A percentile compares a stretch with the other conserved stretches of the same genome.
phyloP scores from a whole-genome alignment of 1,140 invertebrate genomes.

The Drosophila pruinosa region DNA sequence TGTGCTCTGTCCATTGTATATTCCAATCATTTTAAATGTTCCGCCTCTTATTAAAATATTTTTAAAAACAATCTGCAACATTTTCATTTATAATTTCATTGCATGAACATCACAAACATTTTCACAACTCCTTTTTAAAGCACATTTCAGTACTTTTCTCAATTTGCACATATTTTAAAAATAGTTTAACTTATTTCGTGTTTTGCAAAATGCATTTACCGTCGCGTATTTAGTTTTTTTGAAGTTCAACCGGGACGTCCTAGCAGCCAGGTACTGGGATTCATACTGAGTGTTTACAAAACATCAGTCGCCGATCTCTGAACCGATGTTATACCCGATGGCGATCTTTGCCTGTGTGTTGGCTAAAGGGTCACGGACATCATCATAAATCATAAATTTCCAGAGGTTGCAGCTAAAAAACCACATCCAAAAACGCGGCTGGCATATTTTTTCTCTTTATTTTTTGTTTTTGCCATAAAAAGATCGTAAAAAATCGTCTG shows the following conservation, averaged over 20 bases:
- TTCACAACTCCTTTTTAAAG: neutral
- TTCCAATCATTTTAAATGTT: neutral
- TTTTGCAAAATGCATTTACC: neutral
- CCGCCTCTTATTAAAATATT: neutral
- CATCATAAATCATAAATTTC: slow-evolving; percentile 81
- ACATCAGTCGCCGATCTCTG: slow-evolving; percentile 62
- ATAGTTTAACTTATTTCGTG: slow-evolving; percentile 51
- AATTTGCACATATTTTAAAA: slow-evolving; percentile 42
- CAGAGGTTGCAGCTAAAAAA: slow-evolving; percentile 66
- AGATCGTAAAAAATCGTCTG: slow-evolving; percentile 67
- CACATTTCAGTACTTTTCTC: slow-evolving; percentile 34
- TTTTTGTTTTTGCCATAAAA: slow-evolving; percentile 30
- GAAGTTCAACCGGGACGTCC: slow-evolving; percentile 66
- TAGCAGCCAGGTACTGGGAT: slow-evolving; percentile 57
- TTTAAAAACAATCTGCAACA: neutral
- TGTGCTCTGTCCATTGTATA: neutral
- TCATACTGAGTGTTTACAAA: slow-evolving; percentile 82
- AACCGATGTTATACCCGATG: slow-evolving; percentile 28
- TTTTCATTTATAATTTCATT: neutral
- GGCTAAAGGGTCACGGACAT: slow-evolving; percentile 74
- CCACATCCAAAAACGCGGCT: slow-evolving; percentile 70
- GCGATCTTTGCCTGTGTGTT: slow-evolving; percentile 39
- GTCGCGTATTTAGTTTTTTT: slow-evolving; percentile 39
- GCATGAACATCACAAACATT: neutral
- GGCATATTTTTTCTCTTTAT: slow-evolving; percentile 15